Conservation (phyloP, 2,113 vertebrate genomes). For the Meles meles region DNA sequence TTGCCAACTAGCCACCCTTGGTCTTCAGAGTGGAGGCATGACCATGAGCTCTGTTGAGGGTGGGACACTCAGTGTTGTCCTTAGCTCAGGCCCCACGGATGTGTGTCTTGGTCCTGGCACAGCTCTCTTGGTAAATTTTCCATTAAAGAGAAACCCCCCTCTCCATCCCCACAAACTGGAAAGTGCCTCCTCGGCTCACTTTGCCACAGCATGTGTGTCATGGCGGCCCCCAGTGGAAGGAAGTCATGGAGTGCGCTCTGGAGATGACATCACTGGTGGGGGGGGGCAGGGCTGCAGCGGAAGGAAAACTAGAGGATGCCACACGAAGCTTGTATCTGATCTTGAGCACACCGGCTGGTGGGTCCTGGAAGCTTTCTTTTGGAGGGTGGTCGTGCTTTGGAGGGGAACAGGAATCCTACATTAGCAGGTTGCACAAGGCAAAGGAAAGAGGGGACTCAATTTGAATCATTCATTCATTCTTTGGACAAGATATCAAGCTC, state of each 20-base stretch:
- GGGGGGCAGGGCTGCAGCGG: not conserved
- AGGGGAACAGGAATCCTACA: not conserved
- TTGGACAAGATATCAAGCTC: not conserved
- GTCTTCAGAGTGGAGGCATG: not conserved
- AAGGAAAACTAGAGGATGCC: not conserved
- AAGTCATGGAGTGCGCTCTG: too few species aligned
- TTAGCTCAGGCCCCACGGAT: not conserved
- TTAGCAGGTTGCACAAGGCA: not conserved
- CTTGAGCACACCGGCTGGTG: not conserved
- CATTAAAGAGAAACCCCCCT: not conserved
- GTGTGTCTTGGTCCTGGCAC: not conserved
- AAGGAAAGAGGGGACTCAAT: not conserved
- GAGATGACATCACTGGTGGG: too few species aligned
- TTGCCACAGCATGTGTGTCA: not conserved
- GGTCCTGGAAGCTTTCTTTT: not conserved
- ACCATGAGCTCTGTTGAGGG: accelerated
- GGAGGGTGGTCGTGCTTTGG: not conserved
- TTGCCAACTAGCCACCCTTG: not conserved
- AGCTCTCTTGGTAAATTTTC: not conserved
- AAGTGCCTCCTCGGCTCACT: not conserved
- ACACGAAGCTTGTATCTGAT: not conserved
- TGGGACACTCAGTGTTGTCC: not conserved
- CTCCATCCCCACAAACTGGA: not conserved
- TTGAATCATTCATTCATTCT: not conserved
- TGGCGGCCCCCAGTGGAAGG: too few species aligned